Evolutionary conservation across 2,113 vertebrate genomes (phyloP).

Genomic region (Pogona vitticeps): DNA sequence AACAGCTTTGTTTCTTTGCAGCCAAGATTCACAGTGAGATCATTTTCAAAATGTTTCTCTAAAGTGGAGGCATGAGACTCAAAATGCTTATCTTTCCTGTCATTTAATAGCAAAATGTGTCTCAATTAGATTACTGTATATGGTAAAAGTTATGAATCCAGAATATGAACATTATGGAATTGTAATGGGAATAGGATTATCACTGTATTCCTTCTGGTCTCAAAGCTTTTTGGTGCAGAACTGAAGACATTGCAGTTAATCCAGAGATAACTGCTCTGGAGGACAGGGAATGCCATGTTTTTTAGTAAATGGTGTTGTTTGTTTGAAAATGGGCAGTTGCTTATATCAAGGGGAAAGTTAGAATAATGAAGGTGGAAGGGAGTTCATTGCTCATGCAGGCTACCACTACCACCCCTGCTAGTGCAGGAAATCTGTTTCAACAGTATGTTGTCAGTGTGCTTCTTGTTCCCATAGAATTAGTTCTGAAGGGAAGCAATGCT

Average conservation of each 20-base stretch:
- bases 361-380: not conserved
- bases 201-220: not conserved
- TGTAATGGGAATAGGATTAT: slow-evolving; percentile 15
- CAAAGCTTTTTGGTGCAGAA: not conserved
- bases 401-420: not conserved
- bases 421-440: not conserved
- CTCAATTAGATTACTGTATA: slow-evolving; percentile 45
- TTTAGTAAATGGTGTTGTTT: not conserved
- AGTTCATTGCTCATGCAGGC: not conserved
- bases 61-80: slow-evolving; percentile 14
- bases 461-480: not conserved
- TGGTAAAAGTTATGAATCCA: slow-evolving; percentile 17
- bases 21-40: slow-evolving; percentile 43
- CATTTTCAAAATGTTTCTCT: slow-evolving; percentile 1
- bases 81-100: slow-evolving; percentile 40
- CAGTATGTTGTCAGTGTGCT: not conserved
- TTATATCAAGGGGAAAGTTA: not conserved
- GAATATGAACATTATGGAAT: slow-evolving; percentile 24
- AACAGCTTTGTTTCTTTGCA: slow-evolving; percentile 50
- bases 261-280: not conserved
- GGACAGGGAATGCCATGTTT: not conserved
- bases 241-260: not conserved
- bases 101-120: slow-evolving; percentile 40
- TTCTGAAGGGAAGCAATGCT: not conserved
- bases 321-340: not conserved